These are phyloP conservation scores for Gadus chalcogrammus DNA, from an alignment of 2,113 vertebrate genomes.

Conservation along the genomic window DNA sequence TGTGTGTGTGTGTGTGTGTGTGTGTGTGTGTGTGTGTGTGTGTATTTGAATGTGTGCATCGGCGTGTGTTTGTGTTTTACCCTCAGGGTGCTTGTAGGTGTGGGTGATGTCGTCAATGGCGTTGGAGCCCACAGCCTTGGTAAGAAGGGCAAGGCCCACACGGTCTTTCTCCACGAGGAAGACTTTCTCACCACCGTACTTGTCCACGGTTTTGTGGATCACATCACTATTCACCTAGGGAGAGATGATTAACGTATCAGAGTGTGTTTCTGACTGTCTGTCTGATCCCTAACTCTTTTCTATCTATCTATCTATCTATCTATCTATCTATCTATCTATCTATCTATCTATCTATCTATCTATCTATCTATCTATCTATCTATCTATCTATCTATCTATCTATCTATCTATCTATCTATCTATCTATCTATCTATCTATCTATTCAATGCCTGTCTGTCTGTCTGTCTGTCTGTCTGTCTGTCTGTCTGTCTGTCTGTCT, in stretches of 20 bases:
- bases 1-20: no score
- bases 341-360: no score
- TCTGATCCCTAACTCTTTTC: no score
- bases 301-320: background rate
- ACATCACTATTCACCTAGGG: slow-evolving; percentile 86
- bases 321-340: no score
- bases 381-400: no score
- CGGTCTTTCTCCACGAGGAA: slow-evolving; percentile 64
- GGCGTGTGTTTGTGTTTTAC: slow-evolving; percentile 68
- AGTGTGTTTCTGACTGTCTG: no score
- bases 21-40: background rate
- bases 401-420: no score
- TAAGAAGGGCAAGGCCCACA: slow-evolving; percentile 76
- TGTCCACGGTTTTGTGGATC: slow-evolving; percentile 66
- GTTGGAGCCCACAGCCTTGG: slow-evolving; percentile 72
- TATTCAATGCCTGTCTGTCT: no score
- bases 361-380: no score
- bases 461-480: no score
- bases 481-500: no score
- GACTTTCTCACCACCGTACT: slow-evolving; percentile 62
- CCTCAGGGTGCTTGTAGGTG: slow-evolving; percentile 78
- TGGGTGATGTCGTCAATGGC: slow-evolving; percentile 69
- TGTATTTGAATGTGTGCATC: slow-evolving; percentile 77
- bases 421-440: no score
- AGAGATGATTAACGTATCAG: slow-evolving; percentile 5